Conservation (phyloP, 2,113 vertebrate genomes). For the Pseudonaja textilis region DNA sequence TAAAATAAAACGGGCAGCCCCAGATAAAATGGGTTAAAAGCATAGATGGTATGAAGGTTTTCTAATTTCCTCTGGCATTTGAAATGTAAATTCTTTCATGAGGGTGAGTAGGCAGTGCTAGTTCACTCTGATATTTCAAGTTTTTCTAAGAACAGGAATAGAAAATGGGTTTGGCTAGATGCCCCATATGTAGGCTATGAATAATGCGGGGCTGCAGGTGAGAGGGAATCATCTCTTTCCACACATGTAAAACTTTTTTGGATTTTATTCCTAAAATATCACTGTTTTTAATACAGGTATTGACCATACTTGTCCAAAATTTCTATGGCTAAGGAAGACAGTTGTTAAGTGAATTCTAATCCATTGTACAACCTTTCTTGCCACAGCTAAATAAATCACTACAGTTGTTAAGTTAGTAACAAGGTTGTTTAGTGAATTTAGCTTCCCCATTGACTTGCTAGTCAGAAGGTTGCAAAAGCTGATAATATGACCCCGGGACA, state of each 20-base stretch:
- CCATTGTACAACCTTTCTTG: neutral
- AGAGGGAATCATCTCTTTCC: neutral
- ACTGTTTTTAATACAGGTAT: accelerated
- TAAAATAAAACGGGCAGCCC: neutral
- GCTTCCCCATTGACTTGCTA: neutral
- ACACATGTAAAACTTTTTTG: neutral
- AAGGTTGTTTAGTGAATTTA: neutral
- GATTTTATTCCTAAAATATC: accelerated
- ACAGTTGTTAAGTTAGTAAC: neutral
- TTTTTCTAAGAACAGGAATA: neutral
- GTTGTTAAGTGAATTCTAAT: neutral
- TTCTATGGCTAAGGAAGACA: neutral
- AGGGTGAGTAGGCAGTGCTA: neutral
- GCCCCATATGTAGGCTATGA: neutral
- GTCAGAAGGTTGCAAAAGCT: neutral
- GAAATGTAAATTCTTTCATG: neutral
- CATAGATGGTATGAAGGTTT: neutral
- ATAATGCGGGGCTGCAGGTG: neutral
- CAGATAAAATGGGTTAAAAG: neutral
- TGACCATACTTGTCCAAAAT: neutral
- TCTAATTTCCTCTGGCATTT: neutral
- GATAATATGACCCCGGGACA: no score
- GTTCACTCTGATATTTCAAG: no score
- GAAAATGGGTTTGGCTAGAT: neutral
- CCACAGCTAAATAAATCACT: neutral